Evolutionary conservation across 1,140 invertebrate genomes (phyloP).

Genomic region (Chymomyza costata): DNA sequence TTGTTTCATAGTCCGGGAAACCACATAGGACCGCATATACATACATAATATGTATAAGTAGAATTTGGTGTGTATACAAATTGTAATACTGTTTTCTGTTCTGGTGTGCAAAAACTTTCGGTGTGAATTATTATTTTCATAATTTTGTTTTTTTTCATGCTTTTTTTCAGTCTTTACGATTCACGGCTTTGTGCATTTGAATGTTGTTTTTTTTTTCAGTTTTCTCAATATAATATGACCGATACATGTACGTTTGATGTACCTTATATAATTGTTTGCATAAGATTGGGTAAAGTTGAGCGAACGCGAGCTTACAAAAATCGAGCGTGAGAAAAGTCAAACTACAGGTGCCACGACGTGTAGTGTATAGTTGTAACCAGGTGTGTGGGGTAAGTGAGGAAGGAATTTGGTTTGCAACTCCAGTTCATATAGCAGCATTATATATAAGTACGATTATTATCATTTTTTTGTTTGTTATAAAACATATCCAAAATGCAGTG

Average conservation of each 20-base stretch:
- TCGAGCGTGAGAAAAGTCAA: conserved; percentile 42
- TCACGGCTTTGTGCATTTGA: conserved; percentile 74
- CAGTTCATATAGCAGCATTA: conserved; percentile 19
- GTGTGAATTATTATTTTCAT: conserved; percentile 20
- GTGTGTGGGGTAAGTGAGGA: conserved; percentile 7
- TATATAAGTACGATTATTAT: conserved; percentile 38
- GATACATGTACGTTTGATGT: conserved; percentile 30
- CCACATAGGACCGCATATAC: conserved; percentile 5
- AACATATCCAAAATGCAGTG: conserved; percentile 16
- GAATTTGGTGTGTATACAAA: conserved; percentile 18
- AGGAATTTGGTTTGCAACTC: not conserved
- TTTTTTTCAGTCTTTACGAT: conserved; percentile 73
- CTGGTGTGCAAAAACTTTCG: conserved; percentile 31
- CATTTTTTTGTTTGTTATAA: conserved; percentile 16
- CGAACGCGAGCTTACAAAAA: conserved; percentile 16
- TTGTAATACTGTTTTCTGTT: conserved; percentile 22
- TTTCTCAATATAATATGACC: conserved; percentile 42
- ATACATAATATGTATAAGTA: conserved; percentile 10
- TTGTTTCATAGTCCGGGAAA: conserved; percentile 29
- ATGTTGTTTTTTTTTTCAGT: conserved; percentile 41
- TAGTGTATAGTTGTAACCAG: conserved; percentile 25
- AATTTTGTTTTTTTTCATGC: conserved; percentile 23
- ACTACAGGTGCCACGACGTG: not conserved
- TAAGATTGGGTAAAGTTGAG: conserved; percentile 32
- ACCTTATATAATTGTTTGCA: conserved; percentile 33